Evolutionary conservation across 2,113 vertebrate species (phyloP).

Genomic region (Accipiter cooperii): DNA sequence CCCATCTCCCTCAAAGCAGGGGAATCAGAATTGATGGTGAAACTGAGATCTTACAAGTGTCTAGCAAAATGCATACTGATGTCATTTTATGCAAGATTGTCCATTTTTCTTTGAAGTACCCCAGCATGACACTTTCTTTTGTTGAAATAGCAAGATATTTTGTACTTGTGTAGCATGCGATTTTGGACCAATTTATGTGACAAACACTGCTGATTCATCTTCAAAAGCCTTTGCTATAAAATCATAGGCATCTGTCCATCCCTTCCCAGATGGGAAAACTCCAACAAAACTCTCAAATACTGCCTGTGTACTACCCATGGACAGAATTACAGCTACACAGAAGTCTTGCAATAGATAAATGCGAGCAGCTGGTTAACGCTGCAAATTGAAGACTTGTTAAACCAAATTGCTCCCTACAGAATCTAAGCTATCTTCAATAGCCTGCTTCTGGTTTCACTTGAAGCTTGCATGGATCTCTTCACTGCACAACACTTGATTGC

Average conservation of each 20-base stretch:
- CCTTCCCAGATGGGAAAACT: not conserved
- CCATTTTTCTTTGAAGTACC: not conserved
- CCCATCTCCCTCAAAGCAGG: not conserved
- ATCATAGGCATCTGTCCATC: not conserved
- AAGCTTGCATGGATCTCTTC: not conserved
- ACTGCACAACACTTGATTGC: not conserved
- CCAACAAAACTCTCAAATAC: not conserved
- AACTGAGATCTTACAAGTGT: not conserved
- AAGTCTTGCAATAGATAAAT: not conserved
- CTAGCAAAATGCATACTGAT: not conserved
- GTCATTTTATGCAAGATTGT: not conserved
- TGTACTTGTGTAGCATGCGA: not conserved
- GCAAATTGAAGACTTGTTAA: not conserved
- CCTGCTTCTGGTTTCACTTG: not conserved
- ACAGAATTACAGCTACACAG: not conserved
- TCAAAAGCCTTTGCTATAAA: not conserved
- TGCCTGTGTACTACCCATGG: not conserved
- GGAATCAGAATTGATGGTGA: not conserved
- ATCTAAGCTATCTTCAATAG: not conserved
- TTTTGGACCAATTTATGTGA: accelerated
- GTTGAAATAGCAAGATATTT: not conserved
- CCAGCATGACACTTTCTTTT: not conserved
- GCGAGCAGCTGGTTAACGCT: accelerated
- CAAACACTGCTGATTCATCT: not conserved
- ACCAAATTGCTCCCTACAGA: not conserved